phyloP scores from a whole-genome alignment of 2,797 vertebrate species.

The Stomatorhinus walkeri region DNA sequence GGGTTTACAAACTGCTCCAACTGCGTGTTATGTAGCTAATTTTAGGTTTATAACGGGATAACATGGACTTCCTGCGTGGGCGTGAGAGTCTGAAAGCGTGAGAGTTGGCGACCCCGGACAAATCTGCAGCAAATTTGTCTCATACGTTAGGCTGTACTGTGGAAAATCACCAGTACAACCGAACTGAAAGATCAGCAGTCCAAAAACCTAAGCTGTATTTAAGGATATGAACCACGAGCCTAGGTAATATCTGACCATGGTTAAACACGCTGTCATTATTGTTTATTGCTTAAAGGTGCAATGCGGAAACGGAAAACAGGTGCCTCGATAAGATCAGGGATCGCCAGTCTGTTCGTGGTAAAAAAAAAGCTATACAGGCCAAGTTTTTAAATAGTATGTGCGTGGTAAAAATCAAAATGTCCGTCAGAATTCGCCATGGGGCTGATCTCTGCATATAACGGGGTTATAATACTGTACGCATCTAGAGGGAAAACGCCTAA shows the following conservation, averaged over 20 bases:
- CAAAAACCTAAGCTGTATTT: not conserved
- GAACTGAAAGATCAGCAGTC: not conserved
- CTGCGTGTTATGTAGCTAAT: not conserved
- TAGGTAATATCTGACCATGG: not conserved
- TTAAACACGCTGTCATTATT: not conserved
- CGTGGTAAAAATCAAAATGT: not conserved
- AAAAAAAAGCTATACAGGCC: not conserved
- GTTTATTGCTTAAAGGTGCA: not conserved
- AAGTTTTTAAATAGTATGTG: not conserved
- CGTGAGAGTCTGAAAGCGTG: not conserved
- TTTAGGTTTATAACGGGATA: not conserved
- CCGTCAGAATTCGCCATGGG: not conserved
- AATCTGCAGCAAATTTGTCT: not conserved
- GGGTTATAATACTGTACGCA: not conserved
- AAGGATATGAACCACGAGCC: not conserved
- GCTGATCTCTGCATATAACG: not conserved
- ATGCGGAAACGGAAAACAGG: not conserved
- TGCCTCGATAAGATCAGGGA: not conserved
- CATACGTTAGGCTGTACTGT: not conserved
- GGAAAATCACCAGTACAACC: not conserved
- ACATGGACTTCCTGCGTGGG: not conserved
- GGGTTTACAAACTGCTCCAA: not conserved
- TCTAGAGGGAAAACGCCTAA: not conserved
- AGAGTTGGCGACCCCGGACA: not conserved
- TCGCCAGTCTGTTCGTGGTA: not conserved